Base-by-base conservation (phyloP, 1,140 invertebrate species). In the Aphis gossypii region DNA sequence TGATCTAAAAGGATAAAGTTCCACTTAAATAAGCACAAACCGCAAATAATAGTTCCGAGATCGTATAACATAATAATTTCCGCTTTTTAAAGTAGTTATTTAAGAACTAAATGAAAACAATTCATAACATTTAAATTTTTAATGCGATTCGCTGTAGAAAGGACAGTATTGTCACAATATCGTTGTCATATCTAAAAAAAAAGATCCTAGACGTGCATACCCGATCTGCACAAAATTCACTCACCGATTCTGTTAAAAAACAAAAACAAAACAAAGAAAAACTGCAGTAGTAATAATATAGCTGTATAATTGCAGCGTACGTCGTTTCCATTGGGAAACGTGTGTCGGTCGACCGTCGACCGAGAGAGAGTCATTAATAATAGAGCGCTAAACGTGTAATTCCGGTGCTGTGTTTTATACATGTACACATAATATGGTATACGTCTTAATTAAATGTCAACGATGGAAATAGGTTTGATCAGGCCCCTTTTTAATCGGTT, bases 401-500 rank as follows among this genome's bases (percentile, higher is more conserved):
- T 88, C 18, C 18, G 30, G 86, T n/a, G 60, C 60, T 14, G 60
- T 76, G 30, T 20, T 35, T n/a, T 76, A 76, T n/a, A 76, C 30
- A 76, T 35, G 30, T 51, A 30, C 46, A 86, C n/a, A 20, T 51
- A 51, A 51, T 51, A 76, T 48, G 30, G 86, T 87, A 46, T 48
- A 88, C 46, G 46, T 88, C 86, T 88, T 48, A 88, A 88, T 88
- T 88, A 48, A 88, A 48, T 46, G 86, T 51, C 46, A n/a, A n/a
- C 20, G 46, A 35, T 48, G 30, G 18, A 88, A 88, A 88, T 88
- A 44, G 18, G 84, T 30, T 46, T 76, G 14, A 30, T n/a, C 5
- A 18, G 30, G 4, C 14, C 60, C n/a, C 60, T 76, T 46, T 46
- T 46, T 46, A 14, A 44, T 87, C 44, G 44, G 44, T 46, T 87